Evolutionary conservation across 1,140 invertebrate species (phyloP), one percentile per base, ranked within the genome.

Genomic region (Mylabris phalerata): DNA sequence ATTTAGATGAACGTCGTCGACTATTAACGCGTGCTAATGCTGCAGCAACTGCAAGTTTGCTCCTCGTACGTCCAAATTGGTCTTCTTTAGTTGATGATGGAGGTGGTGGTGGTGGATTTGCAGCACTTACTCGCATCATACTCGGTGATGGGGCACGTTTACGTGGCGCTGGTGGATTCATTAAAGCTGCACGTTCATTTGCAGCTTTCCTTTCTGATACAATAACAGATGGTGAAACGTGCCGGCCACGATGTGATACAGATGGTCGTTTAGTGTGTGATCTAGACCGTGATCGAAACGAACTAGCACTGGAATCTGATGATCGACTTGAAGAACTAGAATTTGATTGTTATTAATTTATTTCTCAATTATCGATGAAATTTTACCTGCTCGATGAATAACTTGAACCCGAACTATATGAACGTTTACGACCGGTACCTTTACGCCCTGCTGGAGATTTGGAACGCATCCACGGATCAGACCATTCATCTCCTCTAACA

Each of bases 381-480:
- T 32, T 32, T 56, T 77, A 86, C 85, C 85, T 87, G 48, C 84
- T 84, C 2, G 85, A 85, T 3, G 85, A 85, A 68, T 86, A 87
- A 4, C 84, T 86, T 48, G 86, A 88, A 43, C 87, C 86, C 10
- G 88, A 89, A 48, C 87, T 90, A 52, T 89, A 88, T 13, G 82
- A 84, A 44, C 81, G 78, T 57, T 80, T 76, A 39, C 78, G 54
- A 0, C 78, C 75, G 32, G 78, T 78, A 32, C 83, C 72, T 55
- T 77, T 75, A 11, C 78, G 70, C 1, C 75, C 67, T 41, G 76
- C 78, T 2, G 84, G 84, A 5, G 85, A 87, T 64, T 87, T 88
- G 7, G 82, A 81, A 6, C 87, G 75, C 89, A 92, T 92, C 93
- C 93, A 95, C 1, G 93, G 92, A 78, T 95, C 93, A 24, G 87